phyloP scores from a whole-genome alignment of 2,113 vertebrate genomes.

The Phrynosoma blainvillii region DNA sequence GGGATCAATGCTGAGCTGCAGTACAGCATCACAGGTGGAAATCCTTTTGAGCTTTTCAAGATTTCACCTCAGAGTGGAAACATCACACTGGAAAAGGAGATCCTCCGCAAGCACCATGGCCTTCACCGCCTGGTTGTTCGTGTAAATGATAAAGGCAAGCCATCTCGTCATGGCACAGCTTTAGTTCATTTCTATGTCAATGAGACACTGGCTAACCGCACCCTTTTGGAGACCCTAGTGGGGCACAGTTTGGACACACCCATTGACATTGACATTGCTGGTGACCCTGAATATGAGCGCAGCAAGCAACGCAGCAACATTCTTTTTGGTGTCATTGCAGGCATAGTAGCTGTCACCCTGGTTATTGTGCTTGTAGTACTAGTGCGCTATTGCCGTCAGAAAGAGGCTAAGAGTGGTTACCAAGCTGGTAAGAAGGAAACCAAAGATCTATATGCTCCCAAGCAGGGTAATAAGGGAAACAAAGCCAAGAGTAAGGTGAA shows the following conservation, averaged over 20 bases:
- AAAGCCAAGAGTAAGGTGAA: constrained; percentile 92
- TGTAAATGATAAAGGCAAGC: constrained; percentile 92
- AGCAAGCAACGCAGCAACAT: constrained; percentile 91
- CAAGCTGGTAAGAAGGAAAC: constrained; percentile 98
- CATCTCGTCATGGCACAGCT: constrained; percentile 87
- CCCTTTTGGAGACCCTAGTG: constrained; percentile 89
- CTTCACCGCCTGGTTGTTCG: constrained; percentile 93
- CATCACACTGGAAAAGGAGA: constrained; percentile 90
- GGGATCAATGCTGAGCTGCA: constrained; percentile 88
- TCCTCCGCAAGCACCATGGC: constrained; percentile 90
- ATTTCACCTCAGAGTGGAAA: constrained; percentile 89
- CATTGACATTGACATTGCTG: constrained; percentile 92
- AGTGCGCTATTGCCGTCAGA: constrained; percentile 90
- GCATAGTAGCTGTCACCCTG: constrained; percentile 88
- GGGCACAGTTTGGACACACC: constrained; percentile 96
- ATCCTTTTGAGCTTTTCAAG: constrained; percentile 92
- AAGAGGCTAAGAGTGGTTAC: constrained; percentile 95
- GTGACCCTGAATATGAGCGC: constrained; percentile 90
- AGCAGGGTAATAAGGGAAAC: constrained; percentile 87
- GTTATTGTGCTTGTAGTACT: constrained; percentile 91
- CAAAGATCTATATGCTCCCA: constrained; percentile 94
- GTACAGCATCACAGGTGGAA: constrained; percentile 91
- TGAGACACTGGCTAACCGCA: constrained; percentile 90
- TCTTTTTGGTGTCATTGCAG: constrained; percentile 89
- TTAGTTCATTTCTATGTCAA: constrained; percentile 96